Evolutionary conservation across 2,888 invertebrate genomes (phyloP).

Genomic region (Rhingia rostrata): DNA sequence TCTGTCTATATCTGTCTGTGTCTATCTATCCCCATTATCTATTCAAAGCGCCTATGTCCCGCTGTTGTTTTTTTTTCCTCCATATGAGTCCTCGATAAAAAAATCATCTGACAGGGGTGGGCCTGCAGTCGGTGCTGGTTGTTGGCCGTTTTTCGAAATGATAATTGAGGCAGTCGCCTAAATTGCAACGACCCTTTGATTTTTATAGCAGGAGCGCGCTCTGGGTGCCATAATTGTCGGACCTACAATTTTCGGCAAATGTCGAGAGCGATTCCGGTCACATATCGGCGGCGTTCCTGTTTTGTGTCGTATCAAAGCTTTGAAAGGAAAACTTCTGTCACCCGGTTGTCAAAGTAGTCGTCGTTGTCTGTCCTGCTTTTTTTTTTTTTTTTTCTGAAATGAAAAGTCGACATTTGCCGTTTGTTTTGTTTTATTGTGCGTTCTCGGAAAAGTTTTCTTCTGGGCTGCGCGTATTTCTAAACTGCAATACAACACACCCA

Average conservation of each 20-base stretch:
- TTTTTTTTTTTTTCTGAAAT: constrained; percentile 16
- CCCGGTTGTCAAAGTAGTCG: constrained; percentile 1
- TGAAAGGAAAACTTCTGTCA: constrained; percentile 44
- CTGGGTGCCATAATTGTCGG: constrained; percentile 41
- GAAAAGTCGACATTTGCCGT: constrained; percentile 53
- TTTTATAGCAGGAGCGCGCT: constrained; percentile 24
- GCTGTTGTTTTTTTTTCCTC: constrained; percentile 49
- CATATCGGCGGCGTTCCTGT: constrained; percentile 29
- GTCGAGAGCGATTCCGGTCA: constrained; percentile 67
- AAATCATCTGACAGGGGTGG: constrained; percentile 52
- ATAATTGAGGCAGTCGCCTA: constrained; percentile 60
- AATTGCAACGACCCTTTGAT: constrained; percentile 20
- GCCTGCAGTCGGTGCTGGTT: neutral
- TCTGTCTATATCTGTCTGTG: constrained; percentile 15
- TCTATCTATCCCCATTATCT: constrained; percentile 62
- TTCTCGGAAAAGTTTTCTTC: constrained; percentile 44
- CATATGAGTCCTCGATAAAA: constrained; percentile 47
- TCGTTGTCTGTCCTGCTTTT: neutral
- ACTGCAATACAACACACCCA: constrained; percentile 25
- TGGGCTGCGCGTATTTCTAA: constrained; percentile 56
- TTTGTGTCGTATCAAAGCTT: constrained; percentile 26
- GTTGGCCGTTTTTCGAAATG: constrained; percentile 30
- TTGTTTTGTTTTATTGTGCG: constrained; percentile 66
- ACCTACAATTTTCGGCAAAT: constrained; percentile 15
- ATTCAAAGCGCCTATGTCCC: constrained; percentile 58